Evolutionary conservation across 2,113 vertebrate species (phyloP), one percentile per base, ranked within the genome.

Genomic region (Todiramphus saurophagus): DNA sequence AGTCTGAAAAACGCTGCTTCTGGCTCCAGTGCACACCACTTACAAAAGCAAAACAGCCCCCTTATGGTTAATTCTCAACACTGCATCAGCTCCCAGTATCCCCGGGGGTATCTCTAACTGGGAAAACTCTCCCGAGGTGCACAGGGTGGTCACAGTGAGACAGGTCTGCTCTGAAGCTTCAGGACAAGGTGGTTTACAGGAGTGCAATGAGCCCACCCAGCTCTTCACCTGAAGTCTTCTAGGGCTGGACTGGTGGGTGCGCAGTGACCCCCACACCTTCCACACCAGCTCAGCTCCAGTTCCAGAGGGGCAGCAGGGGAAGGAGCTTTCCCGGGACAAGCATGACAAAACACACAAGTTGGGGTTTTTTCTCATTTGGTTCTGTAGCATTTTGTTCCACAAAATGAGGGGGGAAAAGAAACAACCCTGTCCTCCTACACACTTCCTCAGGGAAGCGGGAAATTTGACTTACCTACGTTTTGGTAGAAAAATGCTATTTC

Each of bases 51-150:
- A 33, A 97, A 89, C 69, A 66, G 79, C 88, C 92, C 95, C 88
- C 90, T 89, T 62, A 84, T 75, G 81, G 90, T 85, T 91, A 91
- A 87, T 92, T 82, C 82, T 87, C 75, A 78, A 67, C 55, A 93
- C 10, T 81, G 85, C 92, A 87, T 66, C 93, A 70, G 63, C 68
- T 88, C 72, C 63, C 64, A 73, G 73, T 46, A 83, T 43, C 93
- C 70, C 59, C n/a, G n/a, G 43, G 75, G 79, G 78, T 75, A 3
- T 8, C 77, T 23, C 39, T 68, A 56, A 84, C 9, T 16, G 48
- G 44, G 59, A 83, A 83, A 62, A 68, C 51, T 87, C 64, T 77
- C 58, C 70, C 24, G 59, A 86, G 53, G 85, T 91, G 24, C 44
- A 66, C 31, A 8, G 46, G 44, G 41, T 80, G 83, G 68, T 31